Base-by-base conservation (phyloP, 2,888 invertebrate genomes). In the Ochlodes sylvanus region DNA sequence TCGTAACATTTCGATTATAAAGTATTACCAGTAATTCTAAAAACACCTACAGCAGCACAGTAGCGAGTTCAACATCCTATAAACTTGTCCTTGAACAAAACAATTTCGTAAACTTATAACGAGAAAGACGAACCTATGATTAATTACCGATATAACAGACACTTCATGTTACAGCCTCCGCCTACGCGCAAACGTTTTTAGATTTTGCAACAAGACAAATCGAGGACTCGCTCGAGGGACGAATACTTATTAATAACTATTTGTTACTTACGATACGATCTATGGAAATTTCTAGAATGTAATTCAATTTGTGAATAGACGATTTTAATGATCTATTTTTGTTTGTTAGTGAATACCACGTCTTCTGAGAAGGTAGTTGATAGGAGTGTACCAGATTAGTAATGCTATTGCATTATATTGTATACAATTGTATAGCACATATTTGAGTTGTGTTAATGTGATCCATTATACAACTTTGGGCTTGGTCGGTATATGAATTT, bases 201-300 rank as follows among this genome's bases (percentile, higher is more conserved):
- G 66, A 67, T 72, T 73, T 72, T 69, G 72, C 71, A 72, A 72
- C 50, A 71, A 70, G 72, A 74, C 67, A 62, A 70, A 74, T 73
- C 19, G 68, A 57, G 42, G 50, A 63, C 57, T 63, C 50, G 63
- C 63, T 57, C 17, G 63, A 50, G 42, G 62, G 68, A 68, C 57
- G 68, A 68, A 68, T 68, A 63, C 56, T 56, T 68, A 63, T 63
- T 68, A 68, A 68, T 63, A 68, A 63, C 56, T 68, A 68, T 61
- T 63, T 68, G 68, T 68, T 57, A 63, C 50, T 12, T 41, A 55
- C 21, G 68, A 68, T 62, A 50, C 42, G 56, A 68, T 68, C 68
- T 55, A 54, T 54, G 47, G 50, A 50, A 68, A 68, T 50, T 68
- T 68, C 56, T 62, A 50, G 50, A 68, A 57, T 68, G 56, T 63